A percentile compares a stretch with the other conserved stretches of the same genome.
phyloP scores from a whole-genome alignment of 2,797 vertebrate species.

The Coreius guichenoti region DNA sequence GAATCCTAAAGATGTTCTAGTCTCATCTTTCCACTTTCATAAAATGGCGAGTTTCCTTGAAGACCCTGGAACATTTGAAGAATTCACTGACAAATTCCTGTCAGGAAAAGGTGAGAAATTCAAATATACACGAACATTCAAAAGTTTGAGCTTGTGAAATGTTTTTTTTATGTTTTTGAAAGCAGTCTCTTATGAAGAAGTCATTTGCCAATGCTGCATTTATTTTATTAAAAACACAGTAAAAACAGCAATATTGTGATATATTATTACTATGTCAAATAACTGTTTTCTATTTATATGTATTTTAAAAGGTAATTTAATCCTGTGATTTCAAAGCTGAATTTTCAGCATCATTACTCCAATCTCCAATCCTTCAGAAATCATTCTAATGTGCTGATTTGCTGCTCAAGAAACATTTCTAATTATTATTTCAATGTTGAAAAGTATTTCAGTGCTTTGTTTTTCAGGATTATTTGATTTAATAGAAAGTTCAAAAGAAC shows the following conservation, averaged over 20 bases:
- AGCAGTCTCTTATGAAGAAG: neutral
- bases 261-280: neutral
- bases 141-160: neutral
- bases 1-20: slow-evolving; percentile 83
- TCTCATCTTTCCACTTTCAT: slow-evolving; percentile 86
- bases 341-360: neutral
- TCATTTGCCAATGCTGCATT: neutral
- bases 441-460: neutral
- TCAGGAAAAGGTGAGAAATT: slow-evolving; percentile 72
- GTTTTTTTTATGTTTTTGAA: neutral
- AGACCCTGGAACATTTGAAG: slow-evolving; percentile 83
- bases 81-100: slow-evolving; percentile 80
- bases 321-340: neutral
- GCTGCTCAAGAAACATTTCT: neutral
- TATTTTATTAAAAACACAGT: neutral
- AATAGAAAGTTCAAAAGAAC: too few species aligned
- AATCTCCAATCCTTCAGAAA: neutral
- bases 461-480: too few species aligned
- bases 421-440: neutral
- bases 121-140: neutral
- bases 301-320: neutral
- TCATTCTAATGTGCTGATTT: neutral
- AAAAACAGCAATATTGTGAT: neutral
- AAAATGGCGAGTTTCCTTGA: slow-evolving; percentile 83
- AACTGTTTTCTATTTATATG: neutral